phyloP scores from a whole-genome alignment of 2,797 vertebrate species.

The Acropternis orthonyx region DNA sequence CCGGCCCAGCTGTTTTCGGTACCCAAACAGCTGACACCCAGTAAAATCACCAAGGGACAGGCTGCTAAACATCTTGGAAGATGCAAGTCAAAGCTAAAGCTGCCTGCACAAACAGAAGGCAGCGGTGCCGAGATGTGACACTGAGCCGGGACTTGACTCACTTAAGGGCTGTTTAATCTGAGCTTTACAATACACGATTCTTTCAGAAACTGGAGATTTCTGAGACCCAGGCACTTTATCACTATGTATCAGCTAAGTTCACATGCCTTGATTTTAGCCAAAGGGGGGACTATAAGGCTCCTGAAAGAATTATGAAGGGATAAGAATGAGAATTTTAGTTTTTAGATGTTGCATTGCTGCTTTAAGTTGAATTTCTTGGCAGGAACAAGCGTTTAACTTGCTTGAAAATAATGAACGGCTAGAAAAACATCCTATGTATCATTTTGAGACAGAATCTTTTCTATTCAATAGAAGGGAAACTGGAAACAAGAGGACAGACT shows the following conservation, averaged over 20 bases:
- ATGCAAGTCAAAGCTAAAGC: too few species aligned
- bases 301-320: background rate
- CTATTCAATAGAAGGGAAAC: background rate
- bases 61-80: too few species aligned
- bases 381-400: background rate
- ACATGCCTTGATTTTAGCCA: background rate
- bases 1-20: too few species aligned
- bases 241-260: background rate
- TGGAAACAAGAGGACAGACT: background rate
- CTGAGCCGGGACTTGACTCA: too few species aligned
- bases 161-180: too few species aligned
- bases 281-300: background rate
- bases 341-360: background rate
- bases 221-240: background rate
- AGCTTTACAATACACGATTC: too few species aligned
- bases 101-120: too few species aligned
- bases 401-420: background rate
- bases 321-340: background rate
- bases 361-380: background rate
- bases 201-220: too few species aligned
- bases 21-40: too few species aligned
- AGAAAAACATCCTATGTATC: background rate
- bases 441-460: background rate
- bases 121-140: too few species aligned
- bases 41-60: too few species aligned